phyloP scores from a whole-genome alignment of 2,888 invertebrate genomes.

The Tetropium fuscum region DNA sequence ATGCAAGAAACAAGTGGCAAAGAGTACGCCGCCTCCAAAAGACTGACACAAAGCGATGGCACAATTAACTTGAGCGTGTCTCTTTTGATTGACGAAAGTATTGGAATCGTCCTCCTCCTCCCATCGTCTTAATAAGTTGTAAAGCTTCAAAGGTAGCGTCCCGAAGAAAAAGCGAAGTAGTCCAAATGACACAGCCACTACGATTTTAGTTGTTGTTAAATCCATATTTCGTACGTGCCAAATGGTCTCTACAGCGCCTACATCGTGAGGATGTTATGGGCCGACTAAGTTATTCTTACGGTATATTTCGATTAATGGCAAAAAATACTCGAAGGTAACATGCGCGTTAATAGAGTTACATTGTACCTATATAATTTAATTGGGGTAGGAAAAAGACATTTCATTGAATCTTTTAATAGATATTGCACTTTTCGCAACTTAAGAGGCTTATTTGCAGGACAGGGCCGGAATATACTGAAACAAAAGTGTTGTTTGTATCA shows the following conservation, averaged over 20 bases:
- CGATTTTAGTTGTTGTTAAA: slow-evolving; percentile 64
- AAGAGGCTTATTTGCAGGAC: too few species aligned
- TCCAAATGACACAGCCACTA: slow-evolving; percentile 67
- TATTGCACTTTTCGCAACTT: too few species aligned
- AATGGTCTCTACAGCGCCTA: slow-evolving; percentile 9
- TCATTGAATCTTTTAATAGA: too few species aligned
- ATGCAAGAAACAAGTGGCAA: slow-evolving; percentile 71
- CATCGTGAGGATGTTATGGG: slow-evolving; percentile 20
- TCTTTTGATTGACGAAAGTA: slow-evolving; percentile 55
- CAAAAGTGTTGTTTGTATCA: too few species aligned
- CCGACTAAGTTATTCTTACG: slow-evolving; percentile 12
- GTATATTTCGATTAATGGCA: slow-evolving; percentile 8
- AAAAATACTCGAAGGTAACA: slow-evolving; percentile 1
- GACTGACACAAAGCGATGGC: slow-evolving; percentile 63
- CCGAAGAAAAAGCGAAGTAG: slow-evolving; percentile 67
- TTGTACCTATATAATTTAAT: not conserved
- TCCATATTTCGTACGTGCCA: slow-evolving; percentile 55
- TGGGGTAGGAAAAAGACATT: too few species aligned
- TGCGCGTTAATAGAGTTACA: slow-evolving; percentile 8
- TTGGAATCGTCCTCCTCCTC: slow-evolving; percentile 54
- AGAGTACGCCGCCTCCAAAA: slow-evolving; percentile 71
- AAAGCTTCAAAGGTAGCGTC: slow-evolving; percentile 67
- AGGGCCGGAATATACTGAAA: too few species aligned
- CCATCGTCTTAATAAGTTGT: slow-evolving; percentile 60
- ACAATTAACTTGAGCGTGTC: slow-evolving; percentile 59